A percentile compares a stretch with the other conserved stretches of the same genome.
These are phyloP conservation scores for Drosophila neotestacea DNA, from an alignment of 2,888 invertebrate genomes.

Conservation along the genomic window DNA sequence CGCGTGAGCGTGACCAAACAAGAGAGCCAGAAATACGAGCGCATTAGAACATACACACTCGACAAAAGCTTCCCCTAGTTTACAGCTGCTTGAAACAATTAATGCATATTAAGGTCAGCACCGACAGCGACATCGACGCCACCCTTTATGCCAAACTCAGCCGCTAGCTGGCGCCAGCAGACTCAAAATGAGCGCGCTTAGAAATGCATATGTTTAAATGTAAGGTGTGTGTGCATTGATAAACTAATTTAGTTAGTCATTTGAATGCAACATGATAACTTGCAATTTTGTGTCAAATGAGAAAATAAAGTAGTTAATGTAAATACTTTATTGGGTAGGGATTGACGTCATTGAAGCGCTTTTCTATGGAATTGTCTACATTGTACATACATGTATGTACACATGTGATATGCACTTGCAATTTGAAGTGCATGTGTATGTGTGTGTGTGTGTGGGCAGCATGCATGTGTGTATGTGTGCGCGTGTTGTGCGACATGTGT, in stretches of 20 bases:
- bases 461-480: slow-evolving; percentile 61
- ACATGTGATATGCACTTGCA: slow-evolving; percentile 56
- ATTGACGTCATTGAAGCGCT: slow-evolving; percentile 67
- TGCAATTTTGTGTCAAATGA: background rate
- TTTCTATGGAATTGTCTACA: slow-evolving; percentile 58
- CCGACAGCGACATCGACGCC: slow-evolving; percentile 27
- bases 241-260: slow-evolving; percentile 5
- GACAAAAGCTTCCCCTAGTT: slow-evolving; percentile 58
- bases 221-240: background rate
- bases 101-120: slow-evolving; percentile 74
- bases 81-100: slow-evolving; percentile 67
- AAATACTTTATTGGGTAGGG: slow-evolving; percentile 51
- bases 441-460: slow-evolving; percentile 45
- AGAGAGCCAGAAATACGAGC: slow-evolving; percentile 25
- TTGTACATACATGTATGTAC: slow-evolving; percentile 9
- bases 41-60: slow-evolving; percentile 52
- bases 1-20: slow-evolving; percentile 58
- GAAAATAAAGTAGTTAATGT: slow-evolving; percentile 24
- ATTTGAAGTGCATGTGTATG: slow-evolving; percentile 45
- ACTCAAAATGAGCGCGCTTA: slow-evolving; percentile 22
- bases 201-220: background rate
- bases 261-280: slow-evolving; percentile 8
- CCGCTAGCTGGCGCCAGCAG: slow-evolving; percentile 53
- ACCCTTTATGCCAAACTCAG: slow-evolving; percentile 52
- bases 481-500: slow-evolving; percentile 67